Conservation (phyloP, 2,113 vertebrate genomes). For the Sander vitreus region DNA sequence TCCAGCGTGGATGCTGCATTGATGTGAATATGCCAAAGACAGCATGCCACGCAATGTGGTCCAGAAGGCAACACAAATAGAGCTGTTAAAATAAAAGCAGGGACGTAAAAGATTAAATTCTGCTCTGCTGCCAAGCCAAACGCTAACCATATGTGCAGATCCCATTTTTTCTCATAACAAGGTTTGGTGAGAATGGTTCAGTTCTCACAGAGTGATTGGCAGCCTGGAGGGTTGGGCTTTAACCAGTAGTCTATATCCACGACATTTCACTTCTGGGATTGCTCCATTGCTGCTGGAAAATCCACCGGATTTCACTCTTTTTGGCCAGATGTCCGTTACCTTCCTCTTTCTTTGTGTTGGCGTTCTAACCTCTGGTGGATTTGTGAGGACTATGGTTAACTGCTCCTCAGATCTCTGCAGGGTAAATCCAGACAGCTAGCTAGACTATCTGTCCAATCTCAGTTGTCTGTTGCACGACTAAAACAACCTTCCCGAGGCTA, state of each 20-base stretch:
- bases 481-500: no score
- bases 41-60: constrained; percentile 35
- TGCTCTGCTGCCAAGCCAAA: constrained; percentile 54
- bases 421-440: no score
- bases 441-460: no score
- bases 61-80: constrained; percentile 24
- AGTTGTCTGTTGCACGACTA: no score
- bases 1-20: background rate
- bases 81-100: constrained; percentile 45
- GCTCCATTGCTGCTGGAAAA: no score
- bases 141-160: constrained; percentile 50
- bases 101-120: constrained; percentile 41
- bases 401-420: no score
- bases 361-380: no score
- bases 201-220: constrained; percentile 52
- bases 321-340: no score
- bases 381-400: no score
- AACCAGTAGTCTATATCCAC: background rate
- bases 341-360: no score
- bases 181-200: constrained; percentile 52
- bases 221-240: constrained; percentile 42
- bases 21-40: constrained; percentile 43
- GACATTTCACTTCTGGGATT: no score
- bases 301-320: no score
- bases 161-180: constrained; percentile 19